Evolutionary conservation across 2,888 invertebrate species (phyloP).

Genomic region (Caenorhabditis macrosperma): DNA sequence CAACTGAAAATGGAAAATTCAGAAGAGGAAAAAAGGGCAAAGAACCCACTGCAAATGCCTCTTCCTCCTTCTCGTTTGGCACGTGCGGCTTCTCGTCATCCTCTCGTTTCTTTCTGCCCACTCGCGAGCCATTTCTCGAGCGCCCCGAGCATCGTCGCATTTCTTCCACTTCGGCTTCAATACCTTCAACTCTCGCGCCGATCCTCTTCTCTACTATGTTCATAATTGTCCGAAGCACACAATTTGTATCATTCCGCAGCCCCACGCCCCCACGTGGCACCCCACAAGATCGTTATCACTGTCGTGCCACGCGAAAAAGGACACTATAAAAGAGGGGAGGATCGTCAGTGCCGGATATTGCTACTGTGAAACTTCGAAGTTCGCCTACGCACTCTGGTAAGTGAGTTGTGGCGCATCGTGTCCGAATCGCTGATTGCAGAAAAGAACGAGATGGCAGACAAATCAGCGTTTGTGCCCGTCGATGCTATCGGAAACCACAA

Average conservation of each 20-base stretch:
- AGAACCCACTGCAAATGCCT: conserved; percentile 18
- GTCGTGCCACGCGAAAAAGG: not conserved
- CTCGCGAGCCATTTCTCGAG: not conserved
- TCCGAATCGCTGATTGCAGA: conserved; percentile 17
- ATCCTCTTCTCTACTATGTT: too few relatives aligned
- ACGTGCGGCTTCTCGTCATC: not conserved
- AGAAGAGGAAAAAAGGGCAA: not conserved
- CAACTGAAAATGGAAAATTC: conserved; percentile 5
- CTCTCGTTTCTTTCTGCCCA: not conserved
- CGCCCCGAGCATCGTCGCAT: too few relatives aligned
- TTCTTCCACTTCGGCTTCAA: too few relatives aligned
- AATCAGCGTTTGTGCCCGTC: conserved; percentile 64
- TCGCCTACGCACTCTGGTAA: conserved; percentile 1
- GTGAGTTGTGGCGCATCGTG: not conserved
- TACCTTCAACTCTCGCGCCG: too few relatives aligned
- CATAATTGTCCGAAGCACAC: too few relatives aligned
- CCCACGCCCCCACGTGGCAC: too few relatives aligned
- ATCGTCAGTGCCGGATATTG: not conserved
- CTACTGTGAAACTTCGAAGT: not conserved
- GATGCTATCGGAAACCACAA: conserved; percentile 61
- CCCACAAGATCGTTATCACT: too few relatives aligned
- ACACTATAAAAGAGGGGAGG: not conserved
- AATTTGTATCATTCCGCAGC: too few relatives aligned
- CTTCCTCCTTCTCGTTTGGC: conserved; percentile 3
- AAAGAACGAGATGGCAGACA: conserved; percentile 60